A percentile compares a stretch with the other conserved stretches of the same genome.
Evolutionary conservation across 1,140 invertebrate species (phyloP).

Genomic region (Protaetia brevitarsis): DNA sequence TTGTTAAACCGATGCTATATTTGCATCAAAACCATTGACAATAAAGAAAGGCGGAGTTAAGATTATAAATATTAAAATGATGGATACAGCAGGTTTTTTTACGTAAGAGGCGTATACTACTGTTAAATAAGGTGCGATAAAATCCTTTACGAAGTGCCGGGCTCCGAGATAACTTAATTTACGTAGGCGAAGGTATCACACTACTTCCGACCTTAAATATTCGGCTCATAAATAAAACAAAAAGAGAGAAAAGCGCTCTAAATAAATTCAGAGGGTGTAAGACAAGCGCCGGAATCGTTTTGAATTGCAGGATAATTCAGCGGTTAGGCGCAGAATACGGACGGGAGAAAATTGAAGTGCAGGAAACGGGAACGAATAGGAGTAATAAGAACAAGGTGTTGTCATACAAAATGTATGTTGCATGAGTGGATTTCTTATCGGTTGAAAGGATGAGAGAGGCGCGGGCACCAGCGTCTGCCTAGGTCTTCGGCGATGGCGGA

Average conservation of each 20-base stretch:
- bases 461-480: background rate
- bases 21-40: too few species aligned
- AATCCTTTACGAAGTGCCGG: too few species aligned
- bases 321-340: slow-evolving; percentile 25
- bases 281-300: slow-evolving; percentile 7
- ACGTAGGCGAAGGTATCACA: background rate
- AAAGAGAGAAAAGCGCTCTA: background rate
- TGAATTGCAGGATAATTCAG: slow-evolving; percentile 27
- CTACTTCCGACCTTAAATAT: slow-evolving; percentile 8
- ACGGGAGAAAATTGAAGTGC: slow-evolving; percentile 33
- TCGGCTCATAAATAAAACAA: slow-evolving; percentile 22
- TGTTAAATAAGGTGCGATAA: too few species aligned
- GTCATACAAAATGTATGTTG: slow-evolving; percentile 39
- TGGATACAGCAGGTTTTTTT: too few species aligned
- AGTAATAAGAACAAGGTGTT: slow-evolving; percentile 33
- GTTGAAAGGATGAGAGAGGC: background rate
- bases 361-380: slow-evolving; percentile 28
- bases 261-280: slow-evolving; percentile 21
- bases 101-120: too few species aligned
- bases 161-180: slow-evolving; percentile 2
- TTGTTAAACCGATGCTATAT: too few species aligned
- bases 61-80: too few species aligned
- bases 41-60: too few species aligned
- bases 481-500: background rate
- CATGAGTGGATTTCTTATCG: slow-evolving; percentile 37